A percentile compares a stretch with the other conserved stretches of the same genome.
These are phyloP conservation scores for Mola mola DNA, from an alignment of 2,113 vertebrate genomes.

Conservation along the genomic window DNA sequence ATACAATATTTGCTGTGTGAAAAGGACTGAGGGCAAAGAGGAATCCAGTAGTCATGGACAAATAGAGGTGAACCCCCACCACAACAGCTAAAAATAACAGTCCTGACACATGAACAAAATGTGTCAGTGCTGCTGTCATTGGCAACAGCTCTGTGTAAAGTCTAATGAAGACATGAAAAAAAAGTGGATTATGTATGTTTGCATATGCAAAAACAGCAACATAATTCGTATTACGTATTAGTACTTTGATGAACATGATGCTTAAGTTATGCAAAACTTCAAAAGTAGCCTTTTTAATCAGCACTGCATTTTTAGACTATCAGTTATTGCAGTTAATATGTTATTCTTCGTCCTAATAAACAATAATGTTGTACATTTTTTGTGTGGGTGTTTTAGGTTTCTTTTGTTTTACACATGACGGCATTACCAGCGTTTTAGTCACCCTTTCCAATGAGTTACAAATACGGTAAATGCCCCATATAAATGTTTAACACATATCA, in stretches of 20 bases:
- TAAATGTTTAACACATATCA: slow-evolving; percentile 23
- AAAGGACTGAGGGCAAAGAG: neutral
- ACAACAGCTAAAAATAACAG: slow-evolving; percentile 4
- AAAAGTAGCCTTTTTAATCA: neutral
- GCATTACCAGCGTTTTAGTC: slow-evolving; percentile 12
- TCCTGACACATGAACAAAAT: slow-evolving; percentile 11
- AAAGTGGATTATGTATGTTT: neutral
- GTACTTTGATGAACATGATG: neutral
- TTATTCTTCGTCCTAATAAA: slow-evolving; percentile 15
- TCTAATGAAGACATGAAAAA: no score
- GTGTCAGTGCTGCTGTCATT: slow-evolving; percentile 14
- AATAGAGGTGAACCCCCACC: neutral
- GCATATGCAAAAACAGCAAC: no score
- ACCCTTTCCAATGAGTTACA: slow-evolving; percentile 15
- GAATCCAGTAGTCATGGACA: neutral
- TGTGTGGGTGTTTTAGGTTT: slow-evolving; percentile 23
- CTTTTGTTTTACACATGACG: slow-evolving; percentile 20
- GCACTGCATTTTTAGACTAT: neutral
- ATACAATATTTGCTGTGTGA: slow-evolving; percentile 28
- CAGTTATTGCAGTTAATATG: slow-evolving; percentile 11
- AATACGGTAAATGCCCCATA: slow-evolving; percentile 3
- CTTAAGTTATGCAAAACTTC: neutral
- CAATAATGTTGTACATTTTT: slow-evolving; percentile 18
- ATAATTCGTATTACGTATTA: no score
- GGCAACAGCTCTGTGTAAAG: slow-evolving; percentile 5